phyloP scores from a whole-genome alignment of 2,888 invertebrate genomes.

The Phasia obesa region DNA sequence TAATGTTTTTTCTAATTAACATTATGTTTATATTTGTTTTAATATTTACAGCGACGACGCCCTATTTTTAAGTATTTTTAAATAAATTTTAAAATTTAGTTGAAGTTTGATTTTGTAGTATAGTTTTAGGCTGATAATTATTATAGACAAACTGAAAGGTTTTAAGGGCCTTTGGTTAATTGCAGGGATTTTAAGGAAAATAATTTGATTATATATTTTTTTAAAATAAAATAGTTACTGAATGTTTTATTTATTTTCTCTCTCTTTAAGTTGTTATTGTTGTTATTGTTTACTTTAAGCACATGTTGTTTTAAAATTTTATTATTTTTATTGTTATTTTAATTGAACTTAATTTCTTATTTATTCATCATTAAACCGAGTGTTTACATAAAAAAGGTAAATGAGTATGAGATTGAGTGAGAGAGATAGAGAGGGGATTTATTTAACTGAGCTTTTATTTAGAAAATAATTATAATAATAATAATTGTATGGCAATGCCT shows the following conservation, averaged over 20 bases:
- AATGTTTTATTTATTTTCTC: constrained; percentile 39
- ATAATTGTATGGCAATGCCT: constrained; percentile 12
- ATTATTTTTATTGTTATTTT: constrained; percentile 47
- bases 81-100: constrained; percentile 53
- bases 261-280: no score
- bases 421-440: neutral
- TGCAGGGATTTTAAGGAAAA: neutral
- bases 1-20: constrained; percentile 1
- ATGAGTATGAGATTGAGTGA: neutral
- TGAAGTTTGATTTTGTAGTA: neutral
- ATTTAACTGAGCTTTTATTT: constrained; percentile 23
- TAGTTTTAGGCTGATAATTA: constrained; percentile 7
- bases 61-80: constrained; percentile 56
- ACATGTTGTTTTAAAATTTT: constrained; percentile 13
- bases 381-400: neutral
- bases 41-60: constrained; percentile 65
- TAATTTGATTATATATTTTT: no score
- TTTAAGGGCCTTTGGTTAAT: neutral
- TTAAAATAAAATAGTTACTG: no score
- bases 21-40: neutral
- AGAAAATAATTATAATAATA: constrained; percentile 33
- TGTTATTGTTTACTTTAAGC: constrained; percentile 20
- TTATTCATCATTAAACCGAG: neutral
- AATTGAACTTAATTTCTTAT: constrained; percentile 10
- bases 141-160: neutral